Evolutionary conservation across 2,797 vertebrate genomes (phyloP).

Genomic region (Nyctalus aviator): DNA sequence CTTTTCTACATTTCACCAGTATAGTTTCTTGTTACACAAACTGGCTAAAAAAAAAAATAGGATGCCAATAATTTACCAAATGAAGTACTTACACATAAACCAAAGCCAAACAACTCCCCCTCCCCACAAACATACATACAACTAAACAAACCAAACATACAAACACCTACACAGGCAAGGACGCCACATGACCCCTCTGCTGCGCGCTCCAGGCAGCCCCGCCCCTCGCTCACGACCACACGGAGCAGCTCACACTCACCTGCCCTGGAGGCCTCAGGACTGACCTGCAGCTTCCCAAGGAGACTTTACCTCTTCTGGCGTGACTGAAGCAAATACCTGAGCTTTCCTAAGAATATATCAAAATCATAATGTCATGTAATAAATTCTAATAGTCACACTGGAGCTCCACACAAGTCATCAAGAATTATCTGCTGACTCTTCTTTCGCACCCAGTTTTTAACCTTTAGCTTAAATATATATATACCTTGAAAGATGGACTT

Average conservation of each 20-base stretch:
- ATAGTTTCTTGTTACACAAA: constrained; percentile 8
- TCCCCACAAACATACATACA: neutral
- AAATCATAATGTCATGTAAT: neutral
- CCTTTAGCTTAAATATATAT: neutral
- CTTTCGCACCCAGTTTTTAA: neutral
- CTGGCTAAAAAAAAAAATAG: neutral
- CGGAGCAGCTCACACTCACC: neutral
- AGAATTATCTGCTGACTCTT: neutral
- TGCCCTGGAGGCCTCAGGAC: neutral
- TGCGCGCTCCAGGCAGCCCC: too few species aligned
- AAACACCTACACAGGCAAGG: neutral
- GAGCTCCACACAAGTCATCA: neutral
- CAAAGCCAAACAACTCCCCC: neutral
- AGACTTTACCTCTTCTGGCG: neutral
- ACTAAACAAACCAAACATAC: neutral
- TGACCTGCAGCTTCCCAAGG: neutral
- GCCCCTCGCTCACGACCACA: neutral
- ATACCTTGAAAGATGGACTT: neutral
- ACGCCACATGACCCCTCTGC: too few species aligned
- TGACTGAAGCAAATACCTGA: neutral
- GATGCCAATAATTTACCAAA: constrained; percentile 1
- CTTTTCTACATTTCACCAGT: constrained; percentile 10
- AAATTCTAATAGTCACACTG: neutral
- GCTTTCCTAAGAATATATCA: neutral
- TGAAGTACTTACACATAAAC: neutral